These are phyloP conservation scores for Dromococcyx pavoninus DNA, from an alignment of 2,797 vertebrate genomes.

Conservation along the genomic window DNA sequence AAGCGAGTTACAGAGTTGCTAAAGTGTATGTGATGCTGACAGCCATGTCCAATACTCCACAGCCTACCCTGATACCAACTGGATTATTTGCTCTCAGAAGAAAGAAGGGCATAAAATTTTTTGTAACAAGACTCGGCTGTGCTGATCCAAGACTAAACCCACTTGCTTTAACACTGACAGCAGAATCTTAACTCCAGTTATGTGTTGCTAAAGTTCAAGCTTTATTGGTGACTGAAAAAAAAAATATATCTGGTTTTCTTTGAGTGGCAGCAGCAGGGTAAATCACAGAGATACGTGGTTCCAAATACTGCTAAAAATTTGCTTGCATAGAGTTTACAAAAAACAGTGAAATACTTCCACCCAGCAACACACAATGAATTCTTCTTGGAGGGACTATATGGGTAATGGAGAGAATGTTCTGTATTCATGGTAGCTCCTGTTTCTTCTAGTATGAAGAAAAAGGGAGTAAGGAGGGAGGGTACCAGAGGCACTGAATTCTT, in stretches of 20 bases:
- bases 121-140: too few species aligned
- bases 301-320: not conserved
- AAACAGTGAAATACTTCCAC: not conserved
- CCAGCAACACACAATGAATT: not conserved
- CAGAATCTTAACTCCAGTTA: not conserved
- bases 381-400: not conserved
- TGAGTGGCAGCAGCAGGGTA: not conserved
- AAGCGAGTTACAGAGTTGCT: not conserved
- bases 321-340: not conserved
- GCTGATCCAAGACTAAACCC: not conserved
- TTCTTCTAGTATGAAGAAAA: not conserved
- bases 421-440: not conserved
- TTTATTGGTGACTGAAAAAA: not conserved
- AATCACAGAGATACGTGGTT: not conserved
- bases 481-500: not conserved
- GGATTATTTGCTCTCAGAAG: not conserved
- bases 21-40: not conserved
- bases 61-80: rapidly evolving
- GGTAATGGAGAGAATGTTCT: not conserved
- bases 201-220: not conserved
- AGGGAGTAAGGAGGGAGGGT: not conserved
- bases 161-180: not conserved
- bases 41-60: not conserved
- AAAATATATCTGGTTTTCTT: not conserved
- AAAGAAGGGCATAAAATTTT: not conserved